Conservation (phyloP, 2,888 invertebrate genomes). For the Cryptus armator region DNA sequence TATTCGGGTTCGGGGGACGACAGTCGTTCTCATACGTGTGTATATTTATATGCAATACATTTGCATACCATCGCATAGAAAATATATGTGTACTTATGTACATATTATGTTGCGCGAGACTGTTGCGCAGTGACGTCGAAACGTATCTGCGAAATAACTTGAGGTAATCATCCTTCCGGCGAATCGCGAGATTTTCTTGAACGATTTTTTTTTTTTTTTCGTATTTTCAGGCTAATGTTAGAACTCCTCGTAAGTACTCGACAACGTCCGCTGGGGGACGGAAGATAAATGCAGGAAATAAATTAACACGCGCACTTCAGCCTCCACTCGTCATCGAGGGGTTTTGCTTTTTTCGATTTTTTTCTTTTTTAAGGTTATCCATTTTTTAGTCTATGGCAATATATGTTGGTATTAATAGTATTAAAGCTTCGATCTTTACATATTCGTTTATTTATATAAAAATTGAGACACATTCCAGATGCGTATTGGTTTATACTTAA, state of each 20-base stretch:
- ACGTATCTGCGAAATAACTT: neutral
- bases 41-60: conserved; percentile 22
- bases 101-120: neutral
- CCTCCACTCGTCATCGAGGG: neutral
- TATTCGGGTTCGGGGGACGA: neutral
- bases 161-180: neutral
- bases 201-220: neutral
- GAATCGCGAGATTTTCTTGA: neutral
- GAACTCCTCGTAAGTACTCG: neutral
- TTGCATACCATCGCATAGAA: conserved; percentile 38
- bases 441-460: conserved; percentile 63
- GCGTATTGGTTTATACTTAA: conserved; percentile 66
- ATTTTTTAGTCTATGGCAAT: neutral
- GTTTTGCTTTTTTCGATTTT: neutral
- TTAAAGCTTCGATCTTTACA: conserved; percentile 65
- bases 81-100: conserved; percentile 42
- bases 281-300: neutral
- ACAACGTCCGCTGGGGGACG: neutral
- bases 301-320: neutral
- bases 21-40: neutral
- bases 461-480: conserved; percentile 72
- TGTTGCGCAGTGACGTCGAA: neutral
- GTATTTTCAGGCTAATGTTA: neutral
- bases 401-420: conserved; percentile 33
- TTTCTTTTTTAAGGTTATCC: neutral